Evolutionary conservation across 2,113 vertebrate species (phyloP), one percentile per base, ranked within the genome.

Genomic region (Corydoras sp.): DNA sequence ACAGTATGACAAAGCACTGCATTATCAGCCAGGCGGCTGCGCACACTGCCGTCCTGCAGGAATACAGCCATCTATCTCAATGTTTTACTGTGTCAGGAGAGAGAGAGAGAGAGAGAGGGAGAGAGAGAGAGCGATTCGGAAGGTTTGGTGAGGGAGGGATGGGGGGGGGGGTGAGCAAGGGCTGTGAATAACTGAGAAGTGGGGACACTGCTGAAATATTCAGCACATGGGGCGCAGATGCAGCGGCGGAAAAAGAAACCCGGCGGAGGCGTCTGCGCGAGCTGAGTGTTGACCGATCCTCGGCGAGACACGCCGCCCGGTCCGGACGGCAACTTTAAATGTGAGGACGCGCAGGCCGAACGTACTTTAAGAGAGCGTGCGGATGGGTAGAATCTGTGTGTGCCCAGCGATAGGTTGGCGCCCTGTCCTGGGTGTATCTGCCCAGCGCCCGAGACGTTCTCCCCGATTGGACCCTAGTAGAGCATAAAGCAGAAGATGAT

Each of bases 11-110:
- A 76, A 72, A 76, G 77, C 65, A 68, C 66, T 79, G 73, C 74
- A 79, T 75, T 79, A 75, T 79, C 69, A 59, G 69, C 51, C 61
- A 56, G 50, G 59, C 77, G 64, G 60, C 70, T 78, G 60, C 64
- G 60, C 69, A 75, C 73, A 78, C 77, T 65, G 32, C 59, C 62
- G 66, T 72, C 69, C 69, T 69, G 69, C 71, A 72, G 67, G 60
- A 72, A 79, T 63, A 68, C 77, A 72, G 69, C 72, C 77, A 76
- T 76, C 74, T 62, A 76, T 76, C 74, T 76, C 70, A 76, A 76
- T 68, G 74, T 71, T 69, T 76, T 72, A 77, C 68, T 73, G 73
- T 76, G 74, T 68, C 68, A 72, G 66, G 61, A 30, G 67, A 50
- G 10, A 15, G 5, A 60, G 15, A 32, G 6, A 48, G 65, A 64